phyloP scores from a whole-genome alignment of 2,797 vertebrate species.

The Gadopsis marmoratus region DNA sequence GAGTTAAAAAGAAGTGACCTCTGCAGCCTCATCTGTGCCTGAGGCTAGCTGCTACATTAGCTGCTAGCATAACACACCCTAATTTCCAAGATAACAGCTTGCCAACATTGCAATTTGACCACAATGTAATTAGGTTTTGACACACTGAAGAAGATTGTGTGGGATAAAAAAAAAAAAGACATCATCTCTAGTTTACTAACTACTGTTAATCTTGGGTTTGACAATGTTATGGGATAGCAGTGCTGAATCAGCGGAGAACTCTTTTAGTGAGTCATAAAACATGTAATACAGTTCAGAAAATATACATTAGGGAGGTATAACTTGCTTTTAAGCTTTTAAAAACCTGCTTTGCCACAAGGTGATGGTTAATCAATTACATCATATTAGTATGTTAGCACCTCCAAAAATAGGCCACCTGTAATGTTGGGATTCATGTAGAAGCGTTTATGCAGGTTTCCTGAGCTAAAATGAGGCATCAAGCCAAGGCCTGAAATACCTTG shows the following conservation, averaged over 20 bases:
- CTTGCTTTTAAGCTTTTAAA: neutral
- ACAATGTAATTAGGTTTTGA: too few species aligned
- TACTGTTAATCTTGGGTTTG: too few species aligned
- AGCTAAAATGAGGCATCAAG: slow-evolving; percentile 16
- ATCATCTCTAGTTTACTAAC: too few species aligned
- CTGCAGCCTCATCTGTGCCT: slow-evolving; percentile 5
- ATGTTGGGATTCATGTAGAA: neutral
- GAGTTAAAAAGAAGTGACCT: neutral
- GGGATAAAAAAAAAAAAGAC: too few species aligned
- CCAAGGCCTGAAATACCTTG: slow-evolving; percentile 20
- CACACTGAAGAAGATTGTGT: too few species aligned
- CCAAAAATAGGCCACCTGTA: neutral
- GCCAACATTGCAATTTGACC: too few species aligned
- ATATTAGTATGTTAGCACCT: neutral
- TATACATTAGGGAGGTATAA: slow-evolving; percentile 6
- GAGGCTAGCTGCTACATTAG: neutral
- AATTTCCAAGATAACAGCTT: neutral
- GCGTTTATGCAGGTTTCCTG: slow-evolving; percentile 16
- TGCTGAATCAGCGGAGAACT: neutral
- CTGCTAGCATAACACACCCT: neutral
- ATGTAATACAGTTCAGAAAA: slow-evolving; percentile 34
- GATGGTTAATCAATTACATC: neutral
- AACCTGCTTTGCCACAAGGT: neutral
- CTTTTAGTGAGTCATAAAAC: slow-evolving; percentile 31
- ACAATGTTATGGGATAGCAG: neutral